phyloP scores from a whole-genome alignment of 2,113 vertebrate genomes.

The Pedetes capensis region DNA sequence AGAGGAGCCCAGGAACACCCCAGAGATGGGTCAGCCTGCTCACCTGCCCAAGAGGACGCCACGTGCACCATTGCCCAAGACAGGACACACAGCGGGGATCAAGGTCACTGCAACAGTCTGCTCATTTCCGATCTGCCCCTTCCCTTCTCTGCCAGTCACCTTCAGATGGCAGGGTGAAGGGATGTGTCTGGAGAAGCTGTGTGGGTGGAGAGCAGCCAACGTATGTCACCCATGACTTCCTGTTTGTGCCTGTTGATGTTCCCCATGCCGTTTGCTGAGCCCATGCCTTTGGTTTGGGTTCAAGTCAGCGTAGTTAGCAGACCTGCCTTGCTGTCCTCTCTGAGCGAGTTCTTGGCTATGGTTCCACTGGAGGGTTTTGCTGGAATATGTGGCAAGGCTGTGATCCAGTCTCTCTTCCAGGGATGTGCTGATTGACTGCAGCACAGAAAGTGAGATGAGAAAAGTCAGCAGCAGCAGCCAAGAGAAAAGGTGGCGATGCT shows the following conservation, averaged over 20 bases:
- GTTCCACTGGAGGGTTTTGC: not conserved
- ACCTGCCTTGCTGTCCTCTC: constrained; percentile 7
- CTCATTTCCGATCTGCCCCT: not conserved
- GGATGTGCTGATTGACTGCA: not conserved
- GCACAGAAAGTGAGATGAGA: not conserved
- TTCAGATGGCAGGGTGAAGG: not conserved
- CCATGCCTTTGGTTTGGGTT: constrained; percentile 10
- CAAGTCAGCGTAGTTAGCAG: constrained; percentile 44
- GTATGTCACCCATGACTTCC: constrained; percentile 26
- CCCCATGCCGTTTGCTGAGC: not conserved
- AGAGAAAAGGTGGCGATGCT: rapidly evolving
- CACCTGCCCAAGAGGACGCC: not conserved
- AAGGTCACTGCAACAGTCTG: not conserved
- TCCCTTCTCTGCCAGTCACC: not conserved
- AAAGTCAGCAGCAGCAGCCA: not conserved
- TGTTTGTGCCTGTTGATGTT: not conserved
- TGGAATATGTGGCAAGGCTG: not conserved
- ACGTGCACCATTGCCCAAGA: not conserved
- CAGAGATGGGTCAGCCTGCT: not conserved
- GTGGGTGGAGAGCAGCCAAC: constrained; percentile 25
- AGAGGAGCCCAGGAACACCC: not conserved
- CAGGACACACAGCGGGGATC: not conserved
- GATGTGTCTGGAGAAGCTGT: not conserved
- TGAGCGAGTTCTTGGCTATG: constrained; percentile 18
- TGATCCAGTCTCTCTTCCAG: not conserved